Percentiles rank a stretch among this genome's conserved stretches.
phyloP scores from a whole-genome alignment of 2,888 invertebrate genomes.

The Sphaeridia pumilis region DNA sequence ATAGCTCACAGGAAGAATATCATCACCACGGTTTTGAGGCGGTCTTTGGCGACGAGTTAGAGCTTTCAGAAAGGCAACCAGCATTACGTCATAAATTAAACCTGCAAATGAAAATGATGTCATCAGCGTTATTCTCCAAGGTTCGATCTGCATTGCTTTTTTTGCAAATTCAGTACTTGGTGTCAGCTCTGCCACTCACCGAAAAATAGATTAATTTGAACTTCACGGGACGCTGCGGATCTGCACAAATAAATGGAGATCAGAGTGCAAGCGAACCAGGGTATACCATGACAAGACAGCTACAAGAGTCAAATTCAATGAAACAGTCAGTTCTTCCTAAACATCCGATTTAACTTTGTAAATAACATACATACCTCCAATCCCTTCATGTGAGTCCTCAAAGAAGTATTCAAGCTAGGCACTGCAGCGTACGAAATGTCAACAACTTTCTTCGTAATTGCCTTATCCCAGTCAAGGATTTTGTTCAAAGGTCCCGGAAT shows the following conservation, averaged over 20 bases:
- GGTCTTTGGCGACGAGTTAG: constrained; percentile 66
- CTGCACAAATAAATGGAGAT: constrained; percentile 65
- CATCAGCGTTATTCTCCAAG: too few species aligned
- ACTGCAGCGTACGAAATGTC: constrained; percentile 38
- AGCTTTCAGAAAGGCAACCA: constrained; percentile 67
- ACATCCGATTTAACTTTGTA: background rate
- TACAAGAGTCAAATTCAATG: constrained; percentile 39
- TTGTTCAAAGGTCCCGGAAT: constrained; percentile 38
- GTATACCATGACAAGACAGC: constrained; percentile 78
- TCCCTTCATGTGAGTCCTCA: constrained; percentile 43
- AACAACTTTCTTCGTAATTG: constrained; percentile 40
- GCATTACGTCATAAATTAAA: constrained; percentile 63
- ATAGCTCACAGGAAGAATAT: constrained; percentile 46
- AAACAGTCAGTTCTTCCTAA: background rate
- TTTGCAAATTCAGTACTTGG: too few species aligned
- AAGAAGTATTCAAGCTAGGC: constrained; percentile 36
- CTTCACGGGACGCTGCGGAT: constrained; percentile 55
- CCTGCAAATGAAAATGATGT: constrained; percentile 55
- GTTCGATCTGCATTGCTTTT: too few species aligned
- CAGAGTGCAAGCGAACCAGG: constrained; percentile 68
- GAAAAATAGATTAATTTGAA: constrained; percentile 73
- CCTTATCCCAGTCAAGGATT: constrained; percentile 39
- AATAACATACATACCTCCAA: constrained; percentile 42
- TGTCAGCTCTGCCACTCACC: too few species aligned
- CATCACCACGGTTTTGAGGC: constrained; percentile 52